Conservation (phyloP, 2,797 vertebrate species). For the Trachops cirrhosus region DNA sequence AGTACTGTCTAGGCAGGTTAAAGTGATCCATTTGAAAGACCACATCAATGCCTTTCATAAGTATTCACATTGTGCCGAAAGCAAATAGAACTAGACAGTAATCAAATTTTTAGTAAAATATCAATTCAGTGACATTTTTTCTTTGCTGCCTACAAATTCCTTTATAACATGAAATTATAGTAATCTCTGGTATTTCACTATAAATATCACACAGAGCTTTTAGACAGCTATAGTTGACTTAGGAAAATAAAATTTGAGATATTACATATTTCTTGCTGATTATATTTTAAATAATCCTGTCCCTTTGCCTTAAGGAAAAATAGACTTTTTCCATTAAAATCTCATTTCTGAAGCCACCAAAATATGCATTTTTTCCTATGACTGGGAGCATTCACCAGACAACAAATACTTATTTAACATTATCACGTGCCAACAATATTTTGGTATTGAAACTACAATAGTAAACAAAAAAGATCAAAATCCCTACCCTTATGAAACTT, state of each 20-base stretch:
- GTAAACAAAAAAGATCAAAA: not conserved
- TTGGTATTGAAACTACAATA: not conserved
- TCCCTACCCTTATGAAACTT: not conserved
- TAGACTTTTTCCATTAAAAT: not conserved
- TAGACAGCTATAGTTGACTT: not conserved
- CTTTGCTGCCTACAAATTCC: not conserved
- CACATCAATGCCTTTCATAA: not conserved
- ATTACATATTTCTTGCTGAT: constrained; percentile 1
- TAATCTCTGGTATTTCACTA: constrained; percentile 9
- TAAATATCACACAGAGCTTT: not conserved
- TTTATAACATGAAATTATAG: constrained; percentile 31
- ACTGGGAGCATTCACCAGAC: not conserved
- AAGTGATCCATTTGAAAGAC: constrained; percentile 36
- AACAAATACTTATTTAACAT: not conserved
- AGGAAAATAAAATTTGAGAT: constrained; percentile 12
- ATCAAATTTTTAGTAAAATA: constrained; percentile 33
- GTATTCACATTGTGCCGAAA: not conserved
- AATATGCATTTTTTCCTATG: not conserved
- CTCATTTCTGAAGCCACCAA: not conserved
- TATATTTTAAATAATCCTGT: not conserved
- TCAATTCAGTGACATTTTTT: constrained; percentile 10
- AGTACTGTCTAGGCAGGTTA: not conserved
- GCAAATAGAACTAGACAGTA: not conserved
- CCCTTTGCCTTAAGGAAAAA: not conserved
- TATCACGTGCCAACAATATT: not conserved